Conservation (phyloP, 2,888 invertebrate genomes). For the Epistrophella euchroma region DNA sequence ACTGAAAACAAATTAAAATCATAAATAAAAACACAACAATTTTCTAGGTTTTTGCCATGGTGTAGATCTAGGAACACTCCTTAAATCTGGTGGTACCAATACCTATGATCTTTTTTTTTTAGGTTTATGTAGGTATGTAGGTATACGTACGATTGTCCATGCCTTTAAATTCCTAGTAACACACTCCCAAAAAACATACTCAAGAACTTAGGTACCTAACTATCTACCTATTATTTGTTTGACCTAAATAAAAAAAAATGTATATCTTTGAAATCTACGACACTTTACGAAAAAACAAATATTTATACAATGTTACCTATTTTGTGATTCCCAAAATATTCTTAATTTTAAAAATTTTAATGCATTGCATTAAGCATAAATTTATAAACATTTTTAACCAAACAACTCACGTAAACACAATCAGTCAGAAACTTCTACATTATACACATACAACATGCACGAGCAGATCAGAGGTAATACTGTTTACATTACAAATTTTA, state of each 20-base stretch:
- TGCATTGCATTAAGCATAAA: conserved; percentile 12
- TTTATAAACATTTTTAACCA: conserved; percentile 10
- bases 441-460: background rate
- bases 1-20: no score
- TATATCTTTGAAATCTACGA: conserved; percentile 3
- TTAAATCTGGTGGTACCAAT: background rate
- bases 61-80: background rate
- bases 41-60: no score
- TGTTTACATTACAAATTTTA: conserved; percentile 25
- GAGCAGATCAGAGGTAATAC: background rate
- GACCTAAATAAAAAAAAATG: conserved; percentile 2
- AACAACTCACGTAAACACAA: conserved; percentile 24
- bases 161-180: background rate
- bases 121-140: no score
- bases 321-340: background rate
- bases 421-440: conserved; percentile 4
- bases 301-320: conserved; percentile 5
- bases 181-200: background rate
- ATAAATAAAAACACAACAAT: no score
- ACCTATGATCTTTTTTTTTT: no score
- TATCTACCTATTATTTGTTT: background rate
- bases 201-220: background rate
- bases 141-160: background rate
- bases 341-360: background rate
- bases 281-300: conserved; percentile 8